These are phyloP conservation scores for Gibbula magus DNA, from an alignment of 2,888 invertebrate genomes.

Conservation along the genomic window DNA sequence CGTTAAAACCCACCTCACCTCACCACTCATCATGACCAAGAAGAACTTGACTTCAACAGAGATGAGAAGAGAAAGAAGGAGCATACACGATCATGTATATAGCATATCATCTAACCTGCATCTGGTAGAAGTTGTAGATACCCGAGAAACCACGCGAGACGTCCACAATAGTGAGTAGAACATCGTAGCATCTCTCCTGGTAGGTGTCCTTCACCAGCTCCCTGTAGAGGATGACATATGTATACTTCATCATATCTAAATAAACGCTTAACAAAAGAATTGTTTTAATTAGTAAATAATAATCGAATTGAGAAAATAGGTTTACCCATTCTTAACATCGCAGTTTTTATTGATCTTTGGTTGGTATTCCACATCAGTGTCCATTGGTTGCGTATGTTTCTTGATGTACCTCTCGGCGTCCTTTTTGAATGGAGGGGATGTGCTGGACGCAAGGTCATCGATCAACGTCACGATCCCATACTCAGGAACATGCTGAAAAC, in stretches of 20 bases:
- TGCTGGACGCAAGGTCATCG: background rate
- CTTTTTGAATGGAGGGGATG: slow-evolving; percentile 27
- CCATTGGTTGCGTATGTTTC: slow-evolving; percentile 18
- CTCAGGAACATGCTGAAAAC: background rate
- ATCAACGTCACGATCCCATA: too few relatives aligned
- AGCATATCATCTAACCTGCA: slow-evolving; percentile 71
- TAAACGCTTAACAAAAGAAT: too few relatives aligned
- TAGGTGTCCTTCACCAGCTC: slow-evolving; percentile 68
- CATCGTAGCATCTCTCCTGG: slow-evolving; percentile 69
- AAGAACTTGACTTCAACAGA: too few relatives aligned
- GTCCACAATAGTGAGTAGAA: slow-evolving; percentile 76
- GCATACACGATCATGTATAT: too few relatives aligned
- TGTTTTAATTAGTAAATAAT: too few relatives aligned
- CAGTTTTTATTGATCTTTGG: slow-evolving; percentile 29
- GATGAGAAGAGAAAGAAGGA: too few relatives aligned
- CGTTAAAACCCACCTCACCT: too few relatives aligned
- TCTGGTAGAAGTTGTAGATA: slow-evolving; percentile 77
- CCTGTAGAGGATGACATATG: slow-evolving; percentile 43
- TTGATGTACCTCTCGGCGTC: slow-evolving; percentile 28
- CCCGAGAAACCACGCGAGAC: slow-evolving; percentile 73
- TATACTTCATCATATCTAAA: too few relatives aligned
- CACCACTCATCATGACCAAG: too few relatives aligned
- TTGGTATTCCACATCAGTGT: slow-evolving; percentile 26
- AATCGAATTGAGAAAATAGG: too few relatives aligned
- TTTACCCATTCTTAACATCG: slow-evolving; percentile 34